Evolutionary conservation across 2,113 vertebrate genomes (phyloP).

Genomic region (Nycticorax nycticorax): DNA sequence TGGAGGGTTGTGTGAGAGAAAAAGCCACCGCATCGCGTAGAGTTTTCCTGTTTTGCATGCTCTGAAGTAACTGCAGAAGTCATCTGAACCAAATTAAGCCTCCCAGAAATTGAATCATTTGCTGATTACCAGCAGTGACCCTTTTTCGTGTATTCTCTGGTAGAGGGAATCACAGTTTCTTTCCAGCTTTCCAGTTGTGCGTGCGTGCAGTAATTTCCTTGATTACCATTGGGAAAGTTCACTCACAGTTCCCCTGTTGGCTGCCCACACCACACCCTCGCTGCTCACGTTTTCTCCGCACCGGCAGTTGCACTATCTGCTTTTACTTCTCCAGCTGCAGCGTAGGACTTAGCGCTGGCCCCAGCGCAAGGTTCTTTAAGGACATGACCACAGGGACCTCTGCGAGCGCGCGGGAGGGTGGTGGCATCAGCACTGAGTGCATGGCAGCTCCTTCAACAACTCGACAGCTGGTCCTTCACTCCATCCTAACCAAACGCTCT

Average conservation of each 20-base stretch:
- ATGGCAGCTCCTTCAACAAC: accelerated
- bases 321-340: background rate
- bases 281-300: background rate
- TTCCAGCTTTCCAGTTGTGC: background rate
- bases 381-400: accelerated
- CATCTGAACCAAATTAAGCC: constrained; percentile 10
- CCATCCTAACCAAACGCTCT: background rate
- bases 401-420: accelerated
- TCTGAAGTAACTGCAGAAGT: background rate
- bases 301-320: too few species aligned
- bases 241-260: background rate
- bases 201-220: background rate
- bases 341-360: background rate
- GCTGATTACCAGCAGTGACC: background rate
- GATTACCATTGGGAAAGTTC: background rate
- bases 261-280: background rate
- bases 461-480: background rate
- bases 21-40: background rate
- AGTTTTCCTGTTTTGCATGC: background rate
- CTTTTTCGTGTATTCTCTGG: background rate
- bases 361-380: background rate
- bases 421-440: accelerated
- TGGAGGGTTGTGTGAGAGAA: constrained; percentile 1
- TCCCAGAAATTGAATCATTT: background rate
- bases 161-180: background rate